Evolutionary conservation across 2,113 vertebrate genomes (phyloP).

Genomic region (Malurus elegans): DNA sequence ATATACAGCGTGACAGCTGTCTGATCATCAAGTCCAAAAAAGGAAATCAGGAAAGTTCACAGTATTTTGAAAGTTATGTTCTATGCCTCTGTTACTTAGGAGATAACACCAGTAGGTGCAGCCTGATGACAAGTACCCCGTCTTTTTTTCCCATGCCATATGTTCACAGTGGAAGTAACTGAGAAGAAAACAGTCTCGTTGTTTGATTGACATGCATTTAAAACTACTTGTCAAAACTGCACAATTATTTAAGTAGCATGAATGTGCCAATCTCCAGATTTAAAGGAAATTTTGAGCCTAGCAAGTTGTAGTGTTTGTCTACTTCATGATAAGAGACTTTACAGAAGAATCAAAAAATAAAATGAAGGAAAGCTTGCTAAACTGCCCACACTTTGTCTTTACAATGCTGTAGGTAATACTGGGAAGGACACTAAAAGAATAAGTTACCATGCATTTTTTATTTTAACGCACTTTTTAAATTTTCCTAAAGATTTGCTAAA

Average conservation of each 20-base stretch:
- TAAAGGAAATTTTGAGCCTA: not conserved
- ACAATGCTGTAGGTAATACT: not conserved
- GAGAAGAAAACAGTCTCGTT: not conserved
- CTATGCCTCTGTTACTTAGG: constrained; percentile 2
- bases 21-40: constrained; percentile 1
- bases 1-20: not conserved
- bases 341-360: not conserved
- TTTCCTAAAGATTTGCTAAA: not conserved
- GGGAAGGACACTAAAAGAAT: not conserved
- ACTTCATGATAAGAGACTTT: not conserved
- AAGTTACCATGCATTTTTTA: not conserved
- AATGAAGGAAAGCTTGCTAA: not conserved
- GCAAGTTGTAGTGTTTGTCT: not conserved
- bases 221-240: constrained; percentile 11
- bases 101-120: constrained; percentile 13
- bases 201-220: constrained; percentile 29
- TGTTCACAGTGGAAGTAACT: constrained; percentile 15
- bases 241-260: not conserved
- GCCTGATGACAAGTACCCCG: not conserved
- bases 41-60: not conserved
- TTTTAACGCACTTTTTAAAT: not conserved
- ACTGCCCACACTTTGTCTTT: not conserved
- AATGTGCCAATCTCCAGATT: not conserved
- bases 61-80: constrained; percentile 5
- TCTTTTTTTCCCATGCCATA: constrained; percentile 36